Evolutionary conservation across 1,140 invertebrate genomes (phyloP), one percentile per base, ranked within the genome.

Genomic region (Eciton burchellii): DNA sequence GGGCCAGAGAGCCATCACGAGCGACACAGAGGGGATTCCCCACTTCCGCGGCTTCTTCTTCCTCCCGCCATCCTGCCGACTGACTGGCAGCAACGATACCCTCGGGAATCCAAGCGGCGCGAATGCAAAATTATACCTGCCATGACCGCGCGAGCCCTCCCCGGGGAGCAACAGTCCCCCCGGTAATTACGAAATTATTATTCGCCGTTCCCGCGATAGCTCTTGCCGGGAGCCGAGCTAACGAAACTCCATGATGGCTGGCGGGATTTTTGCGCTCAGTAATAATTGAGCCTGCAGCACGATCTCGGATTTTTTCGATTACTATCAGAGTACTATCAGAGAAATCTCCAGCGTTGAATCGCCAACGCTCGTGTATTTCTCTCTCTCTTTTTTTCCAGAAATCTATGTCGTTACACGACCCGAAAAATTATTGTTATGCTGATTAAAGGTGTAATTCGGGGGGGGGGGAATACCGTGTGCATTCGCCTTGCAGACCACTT

Each of bases 151-250:
- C n/a, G 74, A 79, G 74, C 0, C n/a, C 49, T 79, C 74, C n/a
- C 47, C 35, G 21, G 74, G 24, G 74, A 79, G 63, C 63, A 79
- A 79, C 74, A 79, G 35, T n/a, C n/a, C 62, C 74, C 21, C 35
- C 24, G 49, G 49, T 79, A 79, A 79, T 79, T 79, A 70, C 63
- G 35, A 79, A 79, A 79, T 79, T 79, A 79, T 79, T 79, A 68
- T 63, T 57, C 49, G 21, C 74, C 24, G 16, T 68, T 68, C 43
- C 35, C 35, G 16, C 24, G 63, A 43, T 45, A 79, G 35, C 74
- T 79, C 63, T 68, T 68, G 35, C 63, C 19, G 26, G 29, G 35
- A 29, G 21, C 49, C 35, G 49, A 52, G 26, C 56, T n/a, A 79
- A 79, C 49, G 24, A 70, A 24, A 70, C 49, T 68, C 19, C 6